Base-by-base conservation (phyloP, 2,888 invertebrate genomes). In the Scotopteryx bipunctaria region DNA sequence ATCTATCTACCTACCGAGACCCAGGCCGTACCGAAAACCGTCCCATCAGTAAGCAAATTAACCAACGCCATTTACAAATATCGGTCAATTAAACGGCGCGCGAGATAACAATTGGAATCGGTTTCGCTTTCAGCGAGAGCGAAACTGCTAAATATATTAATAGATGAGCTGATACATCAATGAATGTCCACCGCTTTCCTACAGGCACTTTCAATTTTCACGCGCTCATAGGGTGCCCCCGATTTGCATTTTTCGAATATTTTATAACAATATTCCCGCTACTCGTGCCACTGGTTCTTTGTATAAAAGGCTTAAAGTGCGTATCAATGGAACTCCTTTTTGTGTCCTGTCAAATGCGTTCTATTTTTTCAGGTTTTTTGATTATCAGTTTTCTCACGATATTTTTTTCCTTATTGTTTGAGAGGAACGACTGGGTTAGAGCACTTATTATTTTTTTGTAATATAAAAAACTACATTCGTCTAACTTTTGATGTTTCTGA, bases 101-200 rank as follows among this genome's bases (percentile, higher is more conserved):
- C 73, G 81, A 76, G 85, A 86, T 86, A 86, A 86, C 87, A 86
- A 86, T 86, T 82, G 86, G 76, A 83, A 84, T 76, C 78, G 81
- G 80, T 86, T 86, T 87, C 86, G 66, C 87, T 90, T 86, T 88
- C 87, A 71, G 55, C 68, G 77, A 67, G 71, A 72, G 77, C 69
- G 69, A 77, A 78, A 69, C 72, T 74, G 73, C 85, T 87, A 88
- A 88, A 89, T 89, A 89, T 88, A 88, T 86, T 88, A 87, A 87
- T 87, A 88, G 83, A 81, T 81, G 77, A 78, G 78, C 73, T 74
- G 74, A 81, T 81, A 81, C 80, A 79, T 83, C 86, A 81, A 81
- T 82, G 85, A 71, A 71, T 79, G 78, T 80, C 78, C 83, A 76
- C 78, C 66, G 75, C 73, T 76, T 83, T 79, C 78, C 75, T 72